Evolutionary conservation across 2,113 vertebrate species (phyloP).

Genomic region (Saimiri boliviensis): DNA sequence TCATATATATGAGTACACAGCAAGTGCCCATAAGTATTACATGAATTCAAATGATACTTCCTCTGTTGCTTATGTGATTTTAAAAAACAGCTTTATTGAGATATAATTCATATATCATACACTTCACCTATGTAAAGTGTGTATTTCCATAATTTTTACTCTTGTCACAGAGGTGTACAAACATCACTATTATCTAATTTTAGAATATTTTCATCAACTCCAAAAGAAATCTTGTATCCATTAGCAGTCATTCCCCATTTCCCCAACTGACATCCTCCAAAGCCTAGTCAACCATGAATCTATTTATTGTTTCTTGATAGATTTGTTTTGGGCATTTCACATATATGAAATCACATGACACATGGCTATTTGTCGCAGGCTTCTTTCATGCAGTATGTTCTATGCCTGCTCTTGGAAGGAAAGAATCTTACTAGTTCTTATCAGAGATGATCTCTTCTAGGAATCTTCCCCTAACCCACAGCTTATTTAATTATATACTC

Average conservation of each 20-base stretch:
- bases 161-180: not conserved
- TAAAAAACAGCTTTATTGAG: not conserved
- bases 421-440: constrained; percentile 2
- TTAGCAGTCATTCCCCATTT: not conserved
- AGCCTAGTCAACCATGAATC: not conserved
- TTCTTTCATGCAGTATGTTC: not conserved
- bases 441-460: not conserved
- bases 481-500: not conserved
- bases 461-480: not conserved
- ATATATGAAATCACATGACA: not conserved
- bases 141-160: not conserved
- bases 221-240: not conserved
- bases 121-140: not conserved
- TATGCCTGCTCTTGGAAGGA: not conserved
- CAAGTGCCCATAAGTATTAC: not conserved
- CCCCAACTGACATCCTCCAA: not conserved
- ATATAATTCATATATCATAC: not conserved
- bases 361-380: not conserved
- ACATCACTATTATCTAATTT: not conserved
- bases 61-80: not conserved
- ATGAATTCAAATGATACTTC: not conserved
- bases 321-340: not conserved
- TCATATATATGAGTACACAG: not conserved
- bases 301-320: not conserved
- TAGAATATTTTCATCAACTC: not conserved